These are phyloP conservation scores for Physella acuta DNA, from an alignment of 1,140 invertebrate species.

Conservation along the genomic window DNA sequence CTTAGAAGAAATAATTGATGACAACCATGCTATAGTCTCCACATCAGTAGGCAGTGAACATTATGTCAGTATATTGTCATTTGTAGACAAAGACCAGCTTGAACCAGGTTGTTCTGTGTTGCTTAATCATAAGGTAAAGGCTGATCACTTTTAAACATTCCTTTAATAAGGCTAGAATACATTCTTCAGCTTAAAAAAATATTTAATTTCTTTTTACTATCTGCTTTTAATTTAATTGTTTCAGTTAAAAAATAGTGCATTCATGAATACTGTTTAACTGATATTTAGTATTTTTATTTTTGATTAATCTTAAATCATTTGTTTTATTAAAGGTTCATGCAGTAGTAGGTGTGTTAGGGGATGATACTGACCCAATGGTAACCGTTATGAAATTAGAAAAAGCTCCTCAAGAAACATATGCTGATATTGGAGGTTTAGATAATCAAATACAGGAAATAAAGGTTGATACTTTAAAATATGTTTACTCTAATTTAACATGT, in stretches of 20 bases:
- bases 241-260: slow-evolving; percentile 1
- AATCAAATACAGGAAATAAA: slow-evolving; percentile 99
- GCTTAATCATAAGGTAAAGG: slow-evolving; percentile 96
- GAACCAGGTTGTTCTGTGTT: slow-evolving; percentile 99
- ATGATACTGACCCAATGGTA: slow-evolving; percentile 99
- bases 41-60: slow-evolving; percentile 99
- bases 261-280: not conserved
- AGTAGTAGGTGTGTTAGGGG: slow-evolving; percentile 95
- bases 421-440: slow-evolving; percentile 99
- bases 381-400: slow-evolving; percentile 99
- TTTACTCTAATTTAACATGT: no score
- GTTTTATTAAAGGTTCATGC: slow-evolving; percentile 87
- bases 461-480: no score
- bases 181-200: not conserved
- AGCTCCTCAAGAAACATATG: slow-evolving; percentile 99
- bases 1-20: slow-evolving; percentile 99
- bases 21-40: slow-evolving; percentile 99
- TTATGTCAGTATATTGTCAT: slow-evolving; percentile 98
- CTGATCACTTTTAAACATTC: no score
- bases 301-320: no score
- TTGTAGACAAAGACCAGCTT: slow-evolving; percentile 99
- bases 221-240: not conserved
- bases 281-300: not conserved
- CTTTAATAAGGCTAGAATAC: no score
- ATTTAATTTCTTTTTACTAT: not conserved